Evolutionary conservation across 2,888 invertebrate genomes (phyloP).

Genomic region (Drosophila maculinotata): DNA sequence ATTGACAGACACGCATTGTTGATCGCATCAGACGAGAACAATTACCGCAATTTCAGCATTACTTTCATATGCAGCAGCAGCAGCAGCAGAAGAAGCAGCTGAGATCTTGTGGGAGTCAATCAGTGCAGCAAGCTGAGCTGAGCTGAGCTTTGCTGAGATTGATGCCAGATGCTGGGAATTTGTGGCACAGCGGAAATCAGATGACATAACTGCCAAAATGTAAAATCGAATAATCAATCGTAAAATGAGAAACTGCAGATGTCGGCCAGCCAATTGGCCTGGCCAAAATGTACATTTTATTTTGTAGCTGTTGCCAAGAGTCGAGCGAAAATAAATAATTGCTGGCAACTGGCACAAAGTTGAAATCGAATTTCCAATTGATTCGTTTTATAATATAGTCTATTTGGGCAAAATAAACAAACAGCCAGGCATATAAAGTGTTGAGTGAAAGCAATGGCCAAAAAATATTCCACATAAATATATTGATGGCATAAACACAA

Average conservation of each 20-base stretch:
- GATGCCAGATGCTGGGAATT: slow-evolving; percentile 17
- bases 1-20: slow-evolving; percentile 46
- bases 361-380: slow-evolving; percentile 26
- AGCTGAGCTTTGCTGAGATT: slow-evolving; percentile 34
- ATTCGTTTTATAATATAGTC: too few relatives aligned
- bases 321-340: slow-evolving; percentile 40
- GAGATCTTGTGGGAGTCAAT: slow-evolving; percentile 67
- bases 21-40: slow-evolving; percentile 54
- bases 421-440: too few relatives aligned
- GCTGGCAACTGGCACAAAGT: too few relatives aligned
- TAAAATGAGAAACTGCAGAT: slow-evolving; percentile 8
- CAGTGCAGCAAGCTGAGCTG: slow-evolving; percentile 21
- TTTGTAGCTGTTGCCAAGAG: slow-evolving; percentile 26
- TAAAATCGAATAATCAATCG: neutral
- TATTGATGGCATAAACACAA: slow-evolving; percentile 16
- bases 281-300: slow-evolving; percentile 1
- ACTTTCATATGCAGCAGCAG: slow-evolving; percentile 4
- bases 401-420: neutral
- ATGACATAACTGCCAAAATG: slow-evolving; percentile 35
- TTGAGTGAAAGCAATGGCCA: slow-evolving; percentile 1
- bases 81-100: neutral
- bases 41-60: slow-evolving; percentile 62
- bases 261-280: neutral
- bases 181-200: slow-evolving; percentile 35
- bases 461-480: slow-evolving; percentile 18